Conservation (phyloP, 2,888 invertebrate genomes). For the Drosophila fulvimacula region DNA sequence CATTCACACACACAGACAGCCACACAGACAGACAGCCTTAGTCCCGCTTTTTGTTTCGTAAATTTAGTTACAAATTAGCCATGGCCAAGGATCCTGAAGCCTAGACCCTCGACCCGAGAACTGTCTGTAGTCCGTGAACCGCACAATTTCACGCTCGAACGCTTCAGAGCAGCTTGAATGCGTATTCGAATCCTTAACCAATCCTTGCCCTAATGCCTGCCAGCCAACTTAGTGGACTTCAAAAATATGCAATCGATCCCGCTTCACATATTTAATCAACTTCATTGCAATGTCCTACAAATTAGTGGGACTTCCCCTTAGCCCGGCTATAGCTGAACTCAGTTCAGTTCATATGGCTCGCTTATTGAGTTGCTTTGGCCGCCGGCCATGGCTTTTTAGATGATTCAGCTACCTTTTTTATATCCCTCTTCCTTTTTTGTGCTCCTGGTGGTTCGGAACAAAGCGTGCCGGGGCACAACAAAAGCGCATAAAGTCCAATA, state of each 20-base stretch:
- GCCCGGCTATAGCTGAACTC: conserved; percentile 5
- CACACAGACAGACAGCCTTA: conserved; percentile 15
- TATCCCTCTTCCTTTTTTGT: conserved; percentile 15
- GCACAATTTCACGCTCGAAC: conserved; percentile 55
- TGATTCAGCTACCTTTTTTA: conserved; percentile 58
- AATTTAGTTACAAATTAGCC: conserved; percentile 75
- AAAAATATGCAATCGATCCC: conserved; percentile 56
- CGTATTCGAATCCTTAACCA: conserved; percentile 24
- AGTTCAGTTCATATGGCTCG: conserved; percentile 34
- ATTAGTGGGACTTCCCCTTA: conserved; percentile 69
- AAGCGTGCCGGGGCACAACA: conserved; percentile 52
- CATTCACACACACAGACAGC: conserved; percentile 1
- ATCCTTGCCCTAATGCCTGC: conserved; percentile 14
- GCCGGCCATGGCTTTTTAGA: conserved; percentile 72
- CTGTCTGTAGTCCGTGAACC: conserved; percentile 6
- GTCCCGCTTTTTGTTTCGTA: conserved; percentile 59
- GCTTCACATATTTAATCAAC: conserved; percentile 70
- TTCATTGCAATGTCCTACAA: conserved; percentile 54
- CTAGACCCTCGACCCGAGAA: conserved; percentile 5
- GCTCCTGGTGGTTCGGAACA: conserved; percentile 23
- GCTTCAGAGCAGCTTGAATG: conserved; percentile 37
- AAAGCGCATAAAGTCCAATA: conserved; percentile 80
- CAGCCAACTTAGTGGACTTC: conserved; percentile 13
- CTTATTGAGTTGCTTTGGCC: conserved; percentile 73
- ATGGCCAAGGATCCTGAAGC: conserved; percentile 23